A percentile compares a stretch with the other conserved stretches of the same genome.
These are phyloP conservation scores for Paelopatides confundens DNA, from an alignment of 53 echinoderm and acorn worm genomes.

Conservation along the genomic window DNA sequence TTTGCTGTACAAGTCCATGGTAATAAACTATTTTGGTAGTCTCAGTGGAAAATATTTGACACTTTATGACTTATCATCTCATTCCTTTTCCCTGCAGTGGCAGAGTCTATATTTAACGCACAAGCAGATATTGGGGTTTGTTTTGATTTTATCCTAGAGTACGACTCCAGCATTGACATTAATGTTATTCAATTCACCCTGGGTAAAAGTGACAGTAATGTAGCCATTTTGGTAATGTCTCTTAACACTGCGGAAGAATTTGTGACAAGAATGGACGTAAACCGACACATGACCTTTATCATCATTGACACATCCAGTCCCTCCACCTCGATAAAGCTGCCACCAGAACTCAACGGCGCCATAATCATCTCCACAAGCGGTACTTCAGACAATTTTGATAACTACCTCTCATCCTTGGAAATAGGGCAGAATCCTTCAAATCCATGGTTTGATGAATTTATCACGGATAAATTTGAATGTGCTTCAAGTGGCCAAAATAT, in stretches of 20 bases:
- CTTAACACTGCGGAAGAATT: background rate
- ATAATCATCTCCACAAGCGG: slow-evolving; percentile 27
- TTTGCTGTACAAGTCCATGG: too few relatives aligned
- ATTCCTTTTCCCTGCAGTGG: background rate
- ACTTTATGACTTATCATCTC: too few relatives aligned
- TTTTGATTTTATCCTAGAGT: background rate
- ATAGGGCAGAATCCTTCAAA: slow-evolving; percentile 43
- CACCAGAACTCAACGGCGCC: slow-evolving; percentile 44
- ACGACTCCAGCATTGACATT: background rate
- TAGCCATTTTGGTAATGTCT: slow-evolving; percentile 24
- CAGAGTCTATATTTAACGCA: slow-evolving; percentile 1
- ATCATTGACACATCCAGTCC: background rate
- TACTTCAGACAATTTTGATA: slow-evolving; percentile 39
- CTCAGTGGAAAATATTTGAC: too few relatives aligned
- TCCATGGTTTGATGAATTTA: slow-evolving; percentile 79
- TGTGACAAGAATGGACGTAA: background rate
- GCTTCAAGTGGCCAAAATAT: background rate
- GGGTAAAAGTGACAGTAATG: background rate
- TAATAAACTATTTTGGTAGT: too few relatives aligned
- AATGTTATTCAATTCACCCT: background rate
- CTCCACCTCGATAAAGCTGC: background rate
- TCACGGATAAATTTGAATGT: slow-evolving; percentile 51
- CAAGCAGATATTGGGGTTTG: background rate
- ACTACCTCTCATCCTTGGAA: slow-evolving; percentile 56
- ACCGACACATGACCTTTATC: slow-evolving; percentile 7